These are phyloP conservation scores for Agapostemon virescens DNA, from an alignment of 2,888 invertebrate species.

Conservation along the genomic window DNA sequence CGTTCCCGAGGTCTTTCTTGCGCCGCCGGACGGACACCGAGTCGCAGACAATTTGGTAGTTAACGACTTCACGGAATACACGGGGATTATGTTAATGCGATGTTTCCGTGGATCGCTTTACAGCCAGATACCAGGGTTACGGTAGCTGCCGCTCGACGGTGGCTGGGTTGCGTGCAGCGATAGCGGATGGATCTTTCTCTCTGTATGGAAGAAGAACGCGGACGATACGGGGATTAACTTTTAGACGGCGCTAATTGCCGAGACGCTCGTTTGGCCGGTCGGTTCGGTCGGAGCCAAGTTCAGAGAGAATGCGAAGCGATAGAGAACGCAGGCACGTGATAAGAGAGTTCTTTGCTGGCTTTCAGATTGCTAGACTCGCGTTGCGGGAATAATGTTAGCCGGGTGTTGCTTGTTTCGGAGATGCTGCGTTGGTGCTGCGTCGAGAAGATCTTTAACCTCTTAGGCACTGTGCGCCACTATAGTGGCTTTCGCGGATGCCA, in stretches of 20 bases:
- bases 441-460: no score
- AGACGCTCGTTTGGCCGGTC: neutral
- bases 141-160: neutral
- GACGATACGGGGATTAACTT: conserved; percentile 47
- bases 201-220: conserved; percentile 44
- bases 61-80: conserved; percentile 62
- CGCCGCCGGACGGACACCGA: neutral
- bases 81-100: conserved; percentile 69
- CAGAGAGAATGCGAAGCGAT: neutral
- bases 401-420: no score
- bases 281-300: neutral
- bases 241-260: conserved; percentile 38
- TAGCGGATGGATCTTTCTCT: conserved; percentile 30
- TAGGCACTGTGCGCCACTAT: no score
- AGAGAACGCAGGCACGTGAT: neutral
- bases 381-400: neutral
- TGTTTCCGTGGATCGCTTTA: conserved; percentile 62
- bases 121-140: conserved; percentile 30
- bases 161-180: neutral
- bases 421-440: no score
- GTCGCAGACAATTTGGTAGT: conserved; percentile 48
- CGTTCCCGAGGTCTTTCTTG: neutral
- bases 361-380: neutral
- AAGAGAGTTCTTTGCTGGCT: neutral
- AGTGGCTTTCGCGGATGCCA: no score